These are phyloP conservation scores for Atherinosoma microstoma DNA, from an alignment of 2,797 vertebrate genomes.

Conservation along the genomic window DNA sequence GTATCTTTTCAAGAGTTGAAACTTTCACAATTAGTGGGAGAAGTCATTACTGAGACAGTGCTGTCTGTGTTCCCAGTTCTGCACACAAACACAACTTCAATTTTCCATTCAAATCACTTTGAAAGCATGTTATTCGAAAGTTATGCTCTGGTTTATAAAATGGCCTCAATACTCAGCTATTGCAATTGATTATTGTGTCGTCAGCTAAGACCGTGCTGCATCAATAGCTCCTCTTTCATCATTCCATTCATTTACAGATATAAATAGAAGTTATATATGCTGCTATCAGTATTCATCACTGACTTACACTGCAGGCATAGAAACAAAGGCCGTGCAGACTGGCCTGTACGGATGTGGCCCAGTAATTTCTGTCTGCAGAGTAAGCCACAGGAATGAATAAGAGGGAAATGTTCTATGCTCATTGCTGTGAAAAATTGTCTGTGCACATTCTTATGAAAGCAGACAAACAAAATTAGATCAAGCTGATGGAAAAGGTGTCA, in stretches of 20 bases:
- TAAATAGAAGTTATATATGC: slow-evolving; percentile 10
- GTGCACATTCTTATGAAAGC: slow-evolving; percentile 56
- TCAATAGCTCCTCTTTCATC: slow-evolving; percentile 19
- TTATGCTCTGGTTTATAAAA: slow-evolving; percentile 18
- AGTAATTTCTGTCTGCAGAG: slow-evolving; percentile 50
- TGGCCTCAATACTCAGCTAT: background rate
- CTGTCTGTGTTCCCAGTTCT: background rate
- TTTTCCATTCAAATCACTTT: background rate
- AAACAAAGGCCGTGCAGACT: slow-evolving; percentile 20
- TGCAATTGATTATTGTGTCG: slow-evolving; percentile 24
- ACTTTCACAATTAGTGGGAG: background rate
- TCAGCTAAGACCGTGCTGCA: slow-evolving; percentile 1
- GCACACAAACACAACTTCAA: background rate
- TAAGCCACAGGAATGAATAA: slow-evolving; percentile 32
- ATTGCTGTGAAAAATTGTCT: slow-evolving; percentile 58
- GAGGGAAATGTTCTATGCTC: slow-evolving; percentile 3
- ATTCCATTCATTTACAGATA: slow-evolving; percentile 13
- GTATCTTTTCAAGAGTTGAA: background rate
- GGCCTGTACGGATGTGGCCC: slow-evolving; percentile 41
- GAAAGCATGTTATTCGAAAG: slow-evolving; percentile 1
- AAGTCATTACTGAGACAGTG: background rate
- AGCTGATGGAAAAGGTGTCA: slow-evolving; percentile 67
- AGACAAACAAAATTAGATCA: slow-evolving; percentile 68
- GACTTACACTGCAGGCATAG: background rate
- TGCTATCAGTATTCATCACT: slow-evolving; percentile 12